Conservation (phyloP, 2,888 invertebrate genomes). For the Matsumyia berberina region DNA sequence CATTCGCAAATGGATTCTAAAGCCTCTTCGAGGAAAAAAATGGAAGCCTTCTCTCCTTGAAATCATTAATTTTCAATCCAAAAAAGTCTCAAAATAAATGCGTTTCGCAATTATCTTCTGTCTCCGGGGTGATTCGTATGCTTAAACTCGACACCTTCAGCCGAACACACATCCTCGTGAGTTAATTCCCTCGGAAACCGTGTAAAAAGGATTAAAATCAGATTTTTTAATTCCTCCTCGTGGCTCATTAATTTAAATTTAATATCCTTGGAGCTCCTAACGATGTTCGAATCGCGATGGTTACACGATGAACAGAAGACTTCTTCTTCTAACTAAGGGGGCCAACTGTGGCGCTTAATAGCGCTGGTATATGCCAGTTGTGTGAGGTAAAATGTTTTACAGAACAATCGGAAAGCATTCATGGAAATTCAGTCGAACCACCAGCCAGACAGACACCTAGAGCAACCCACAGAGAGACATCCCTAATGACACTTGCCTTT, state of each 20-base stretch:
- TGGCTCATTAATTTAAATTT: slow-evolving; percentile 67
- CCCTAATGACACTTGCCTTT: too few relatives aligned
- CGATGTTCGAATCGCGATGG: slow-evolving; percentile 41
- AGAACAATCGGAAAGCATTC: too few relatives aligned
- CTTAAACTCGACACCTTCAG: neutral
- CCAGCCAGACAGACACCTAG: too few relatives aligned
- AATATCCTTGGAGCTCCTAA: slow-evolving; percentile 44
- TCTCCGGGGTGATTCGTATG: neutral
- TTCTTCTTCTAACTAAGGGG: neutral
- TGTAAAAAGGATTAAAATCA: slow-evolving; percentile 37
- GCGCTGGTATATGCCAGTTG: too few relatives aligned
- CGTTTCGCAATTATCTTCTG: slow-evolving; percentile 9
- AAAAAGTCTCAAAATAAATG: neutral
- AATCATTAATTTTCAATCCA: slow-evolving; percentile 23
- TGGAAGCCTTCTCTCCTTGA: too few relatives aligned
- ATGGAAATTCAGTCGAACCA: too few relatives aligned
- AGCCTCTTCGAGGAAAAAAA: neutral
- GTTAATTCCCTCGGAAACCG: neutral
- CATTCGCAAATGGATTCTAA: too few relatives aligned
- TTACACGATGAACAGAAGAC: slow-evolving; percentile 1
- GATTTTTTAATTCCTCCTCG: slow-evolving; percentile 29
- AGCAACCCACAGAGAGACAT: too few relatives aligned
- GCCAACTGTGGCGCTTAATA: too few relatives aligned
- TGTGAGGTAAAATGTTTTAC: too few relatives aligned
- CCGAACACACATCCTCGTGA: neutral